Percentiles rank a stretch among this genome's conserved stretches.
phyloP scores from a whole-genome alignment of 1,140 invertebrate genomes.

The Nymphalis io region DNA sequence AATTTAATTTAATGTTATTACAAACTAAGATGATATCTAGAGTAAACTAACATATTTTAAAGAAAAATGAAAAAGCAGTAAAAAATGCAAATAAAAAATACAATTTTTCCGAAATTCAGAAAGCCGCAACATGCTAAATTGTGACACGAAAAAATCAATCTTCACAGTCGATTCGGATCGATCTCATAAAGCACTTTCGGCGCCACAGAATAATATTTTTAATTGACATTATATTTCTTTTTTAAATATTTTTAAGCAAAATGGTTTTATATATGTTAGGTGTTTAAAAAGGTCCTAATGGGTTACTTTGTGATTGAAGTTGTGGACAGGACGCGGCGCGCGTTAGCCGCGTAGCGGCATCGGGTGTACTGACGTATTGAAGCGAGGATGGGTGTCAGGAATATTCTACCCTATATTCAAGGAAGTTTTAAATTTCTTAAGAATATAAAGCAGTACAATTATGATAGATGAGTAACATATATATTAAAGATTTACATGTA shows the following conservation, averaged over 20 bases:
- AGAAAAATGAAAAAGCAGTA: background rate
- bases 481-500: no score
- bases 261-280: conserved; percentile 29
- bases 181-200: conserved; percentile 12
- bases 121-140: conserved; percentile 46
- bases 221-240: background rate
- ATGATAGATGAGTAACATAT: background rate
- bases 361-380: conserved; percentile 51
- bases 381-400: conserved; percentile 17
- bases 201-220: background rate
- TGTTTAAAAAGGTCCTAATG: conserved; percentile 17
- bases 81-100: background rate
- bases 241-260: background rate
- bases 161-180: conserved; percentile 34
- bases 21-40: background rate
- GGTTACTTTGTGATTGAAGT: conserved; percentile 47
- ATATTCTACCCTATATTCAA: conserved; percentile 40
- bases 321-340: conserved; percentile 42
- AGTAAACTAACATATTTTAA: background rate
- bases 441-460: background rate
- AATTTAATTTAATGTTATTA: no score
- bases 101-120: conserved; percentile 21
- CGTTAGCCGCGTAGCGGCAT: conserved; percentile 57
- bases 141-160: conserved; percentile 57
- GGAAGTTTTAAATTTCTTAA: conserved; percentile 29